Evolutionary conservation across 2,797 vertebrate species (phyloP), one percentile per base, ranked within the genome.

Genomic region (Gambusia yucatana): DNA sequence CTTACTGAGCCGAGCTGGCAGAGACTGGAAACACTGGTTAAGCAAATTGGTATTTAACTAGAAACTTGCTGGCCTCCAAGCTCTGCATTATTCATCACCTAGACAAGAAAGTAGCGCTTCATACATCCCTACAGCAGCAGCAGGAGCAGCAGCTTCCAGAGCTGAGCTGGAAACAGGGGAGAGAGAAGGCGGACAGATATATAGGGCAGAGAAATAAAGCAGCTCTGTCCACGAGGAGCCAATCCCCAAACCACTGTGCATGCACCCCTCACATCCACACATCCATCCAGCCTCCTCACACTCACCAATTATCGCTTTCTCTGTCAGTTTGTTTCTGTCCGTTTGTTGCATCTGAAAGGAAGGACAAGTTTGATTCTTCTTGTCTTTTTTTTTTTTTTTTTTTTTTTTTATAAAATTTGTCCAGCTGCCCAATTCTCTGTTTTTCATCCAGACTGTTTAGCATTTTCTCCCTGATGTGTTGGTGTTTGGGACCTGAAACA

Each of bases 1-100:
- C 73, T 73, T 52, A 83, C 90, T 89, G 92, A 94, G 92, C 80
- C 77, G 83, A 91, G 93, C 94, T 94, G 94, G 92, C 93, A 92
- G 83, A 92, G 90, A 91, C 80, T 93, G 93, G 95, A 94, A 96
- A 94, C 95, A 95, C 90, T 95, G 95, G 95, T 96, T 96, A 96
- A 96, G 95, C 95, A 96, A 96, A 96, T 95, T 95, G 95, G 93
- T 96, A 93, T 96, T 96, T 96, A 95, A 95, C 94, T 95, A 95
- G 95, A 96, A 95, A 95, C 95, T 95, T 87, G 92, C 93, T 84
- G 93, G 93, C 91, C 95, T 95, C 85, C 3, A 89, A 93, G 87
- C 83, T 0, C 82, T 94, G 92, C 93, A 94, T 96, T 96, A 96
- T 96, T 96, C 93, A 96, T 96, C 83, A 90, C 81, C 85, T 75